Evolutionary conservation across 2,797 vertebrate species (phyloP), one percentile per base, ranked within the genome.

Genomic region (Myotis pilosus): DNA sequence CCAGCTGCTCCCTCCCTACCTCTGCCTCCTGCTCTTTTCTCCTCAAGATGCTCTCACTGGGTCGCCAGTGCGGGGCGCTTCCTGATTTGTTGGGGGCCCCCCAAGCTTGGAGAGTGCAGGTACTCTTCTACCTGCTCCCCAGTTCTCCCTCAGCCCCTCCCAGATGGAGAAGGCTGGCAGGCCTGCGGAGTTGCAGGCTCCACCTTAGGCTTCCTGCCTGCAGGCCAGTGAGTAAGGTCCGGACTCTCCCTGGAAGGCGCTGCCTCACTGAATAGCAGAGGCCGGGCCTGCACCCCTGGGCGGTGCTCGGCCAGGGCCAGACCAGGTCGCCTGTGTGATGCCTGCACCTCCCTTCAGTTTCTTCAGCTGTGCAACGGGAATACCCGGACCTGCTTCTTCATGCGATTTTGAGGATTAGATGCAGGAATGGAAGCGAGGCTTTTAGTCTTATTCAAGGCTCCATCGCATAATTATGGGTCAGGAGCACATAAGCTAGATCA

Each of bases 401-500:
- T 12, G 30, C 36, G 30, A 64, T 53, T 78, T n/a, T 16, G 16
- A 86, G 62, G n/a, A 16, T 76, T 23, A 62, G 60, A 57, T 25
- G 30, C 79, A 66, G n/a, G 13, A 23, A 60, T 9, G 28, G 17
- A 94, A 57, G 68, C 4, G 33, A 91, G 13, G 64, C n/a, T 64
- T 75, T 75, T 15, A 49, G 68, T 28, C n/a, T 83, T 74, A 2
- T 38, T 86, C 23, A n/a, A 75, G 53, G 60, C 5, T 87, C 85
- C 6, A 5, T 2, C 60, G 41, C 57, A 8, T 33, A 36, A 79
- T 64, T 19, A 23, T 2, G 6, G 74, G 36, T 86, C 57, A 20
- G 1, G 8, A 64, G 55, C 30, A 2, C 3, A 28, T 28, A 12
- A 33, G 15, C 30, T 38, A 33, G 2, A 13, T n/a, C 1, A 0